phyloP scores from a whole-genome alignment of 2,113 vertebrate species.

The Microcebus jonahi region DNA sequence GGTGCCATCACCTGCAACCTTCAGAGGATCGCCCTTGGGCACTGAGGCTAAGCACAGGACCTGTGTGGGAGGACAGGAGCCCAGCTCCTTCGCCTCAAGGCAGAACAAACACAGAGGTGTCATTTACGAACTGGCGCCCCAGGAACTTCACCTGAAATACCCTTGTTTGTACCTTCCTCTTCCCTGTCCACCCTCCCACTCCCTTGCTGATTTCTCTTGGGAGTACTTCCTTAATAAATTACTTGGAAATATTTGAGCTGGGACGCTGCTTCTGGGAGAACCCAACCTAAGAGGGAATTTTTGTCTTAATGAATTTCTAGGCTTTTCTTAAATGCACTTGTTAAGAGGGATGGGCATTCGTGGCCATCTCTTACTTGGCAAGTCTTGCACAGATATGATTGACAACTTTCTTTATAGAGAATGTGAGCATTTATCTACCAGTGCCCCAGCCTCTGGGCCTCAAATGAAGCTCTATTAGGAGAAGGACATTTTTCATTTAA shows the following conservation, averaged over 20 bases:
- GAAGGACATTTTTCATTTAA: slow-evolving; percentile 29
- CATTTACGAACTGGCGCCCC: background rate
- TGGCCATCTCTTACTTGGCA: background rate
- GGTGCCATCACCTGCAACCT: background rate
- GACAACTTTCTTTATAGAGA: background rate
- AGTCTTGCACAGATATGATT: background rate
- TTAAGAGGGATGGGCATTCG: background rate
- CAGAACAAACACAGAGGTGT: background rate
- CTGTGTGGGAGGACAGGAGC: background rate
- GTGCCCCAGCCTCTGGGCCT: background rate
- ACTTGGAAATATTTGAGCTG: background rate
- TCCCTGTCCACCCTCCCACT: background rate
- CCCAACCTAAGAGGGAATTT: background rate
- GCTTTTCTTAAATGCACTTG: background rate
- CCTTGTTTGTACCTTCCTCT: background rate
- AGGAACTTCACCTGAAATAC: background rate
- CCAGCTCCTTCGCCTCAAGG: background rate
- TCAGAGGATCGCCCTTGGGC: background rate
- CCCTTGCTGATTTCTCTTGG: background rate
- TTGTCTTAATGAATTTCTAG: background rate
- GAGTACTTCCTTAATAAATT: background rate
- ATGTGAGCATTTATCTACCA: background rate
- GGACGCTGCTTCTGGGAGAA: background rate
- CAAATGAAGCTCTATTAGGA: background rate
- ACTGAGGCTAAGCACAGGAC: background rate